Percentiles rank a stretch among this genome's conserved stretches.
Conservation (phyloP, 2,888 invertebrate species). For the Acrobasis suavella region DNA sequence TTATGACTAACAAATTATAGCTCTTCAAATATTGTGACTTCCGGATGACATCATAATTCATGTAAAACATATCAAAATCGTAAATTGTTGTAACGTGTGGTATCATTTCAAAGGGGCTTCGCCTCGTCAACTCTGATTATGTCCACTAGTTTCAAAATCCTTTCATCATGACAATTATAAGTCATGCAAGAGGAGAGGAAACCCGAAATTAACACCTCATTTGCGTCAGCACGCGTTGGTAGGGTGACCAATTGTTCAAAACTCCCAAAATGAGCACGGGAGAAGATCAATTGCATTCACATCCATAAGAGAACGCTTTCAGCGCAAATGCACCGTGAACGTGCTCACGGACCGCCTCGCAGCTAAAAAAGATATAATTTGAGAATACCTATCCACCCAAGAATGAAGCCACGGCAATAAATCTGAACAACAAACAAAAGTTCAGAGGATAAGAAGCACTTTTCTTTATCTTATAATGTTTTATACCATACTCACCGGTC, state of each 20-base stretch:
- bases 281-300: slow-evolving; percentile 49
- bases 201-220: slow-evolving; percentile 59
- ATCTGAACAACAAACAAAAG: slow-evolving; percentile 45
- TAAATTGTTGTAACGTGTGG: slow-evolving; percentile 5
- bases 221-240: slow-evolving; percentile 59
- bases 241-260: slow-evolving; percentile 57
- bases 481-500: slow-evolving; percentile 60
- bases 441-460: slow-evolving; percentile 67
- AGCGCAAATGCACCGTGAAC: slow-evolving; percentile 60
- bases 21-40: slow-evolving; percentile 16
- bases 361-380: slow-evolving; percentile 37
- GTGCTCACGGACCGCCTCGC: slow-evolving; percentile 49
- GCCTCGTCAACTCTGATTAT: slow-evolving; percentile 1
- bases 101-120: background rate
- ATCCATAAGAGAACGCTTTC: slow-evolving; percentile 55
- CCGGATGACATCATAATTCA: slow-evolving; percentile 15
- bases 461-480: slow-evolving; percentile 71
- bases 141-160: slow-evolving; percentile 30
- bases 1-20: slow-evolving; percentile 14
- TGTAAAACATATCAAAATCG: background rate
- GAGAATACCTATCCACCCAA: slow-evolving; percentile 24
- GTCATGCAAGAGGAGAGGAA: slow-evolving; percentile 45
- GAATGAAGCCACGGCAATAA: slow-evolving; percentile 41
- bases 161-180: slow-evolving; percentile 42
- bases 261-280: slow-evolving; percentile 49